Percentiles rank a stretch among this genome's conserved stretches.
These are phyloP conservation scores for Oriolus oriolus DNA, from an alignment of 2,113 vertebrate genomes.

Conservation along the genomic window DNA sequence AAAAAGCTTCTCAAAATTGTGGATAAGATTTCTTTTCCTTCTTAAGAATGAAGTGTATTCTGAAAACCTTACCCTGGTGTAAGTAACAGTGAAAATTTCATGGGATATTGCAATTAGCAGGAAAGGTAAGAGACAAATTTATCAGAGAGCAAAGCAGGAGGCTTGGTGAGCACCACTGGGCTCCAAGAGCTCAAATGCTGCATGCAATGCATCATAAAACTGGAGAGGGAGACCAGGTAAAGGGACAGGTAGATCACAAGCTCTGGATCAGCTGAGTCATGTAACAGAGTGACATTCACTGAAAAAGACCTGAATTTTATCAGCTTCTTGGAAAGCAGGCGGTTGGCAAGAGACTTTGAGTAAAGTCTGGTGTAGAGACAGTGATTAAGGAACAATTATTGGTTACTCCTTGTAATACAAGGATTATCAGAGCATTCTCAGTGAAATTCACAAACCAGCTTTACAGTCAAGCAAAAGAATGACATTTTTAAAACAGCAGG, in stretches of 20 bases:
- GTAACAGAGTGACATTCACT: not conserved
- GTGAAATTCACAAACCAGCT: not conserved
- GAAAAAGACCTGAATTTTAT: not conserved
- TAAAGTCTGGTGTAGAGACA: not conserved
- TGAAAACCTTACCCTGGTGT: not conserved
- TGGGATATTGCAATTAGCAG: not conserved
- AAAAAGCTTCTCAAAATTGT: not conserved
- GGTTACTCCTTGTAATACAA: not conserved
- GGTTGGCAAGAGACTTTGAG: not conserved
- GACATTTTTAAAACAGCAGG: not conserved
- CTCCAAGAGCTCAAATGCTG: not conserved
- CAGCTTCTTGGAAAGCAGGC: not conserved
- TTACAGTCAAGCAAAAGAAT: not conserved
- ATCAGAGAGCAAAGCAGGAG: not conserved
- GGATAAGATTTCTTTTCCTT: not conserved
- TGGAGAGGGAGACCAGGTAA: not conserved
- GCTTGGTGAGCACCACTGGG: rapidly evolving
- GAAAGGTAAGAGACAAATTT: not conserved
- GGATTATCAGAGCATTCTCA: not conserved
- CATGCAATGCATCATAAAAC: not conserved
- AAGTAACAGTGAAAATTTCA: not conserved
- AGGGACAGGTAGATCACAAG: not conserved
- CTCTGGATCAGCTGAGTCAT: not conserved
- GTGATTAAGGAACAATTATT: not conserved
- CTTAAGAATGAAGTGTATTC: not conserved